Evolutionary conservation across 2,797 vertebrate genomes (phyloP), one percentile per base, ranked within the genome.

Genomic region (Enteromius unitaeniatus): DNA sequence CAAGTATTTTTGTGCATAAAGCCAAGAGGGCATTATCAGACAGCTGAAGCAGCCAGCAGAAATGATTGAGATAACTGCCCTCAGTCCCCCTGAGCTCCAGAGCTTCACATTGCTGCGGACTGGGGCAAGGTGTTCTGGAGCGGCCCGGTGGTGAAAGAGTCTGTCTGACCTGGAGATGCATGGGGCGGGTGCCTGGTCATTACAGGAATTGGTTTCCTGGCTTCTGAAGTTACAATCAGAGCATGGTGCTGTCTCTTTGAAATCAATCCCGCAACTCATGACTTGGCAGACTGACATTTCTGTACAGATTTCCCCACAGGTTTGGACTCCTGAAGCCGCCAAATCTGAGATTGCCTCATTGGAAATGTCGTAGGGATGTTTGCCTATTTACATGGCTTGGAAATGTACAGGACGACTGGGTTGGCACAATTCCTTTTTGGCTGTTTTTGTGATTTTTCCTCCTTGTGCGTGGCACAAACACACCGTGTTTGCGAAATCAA

Each of bases 231-330:
- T 90, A 91, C 91, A 88, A 88, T 92, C 86, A 89, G 88, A 88
- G 83, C 84, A 77, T 73, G 81, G 83, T 37, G 92, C 91, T 86
- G 82, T 92, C 90, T 92, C 93, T 95, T 94, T 94, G 93, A 95
- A 95, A 94, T 94, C 89, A 95, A 95, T 95, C 94, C 93, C 87
- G 87, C 93, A 94, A 94, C 94, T 92, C 94, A 94, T 94, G 94
- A 95, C 95, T 94, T 95, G 95, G 93, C 94, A 94, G 93, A 91
- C 90, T 87, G 89, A 73, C 85, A 91, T 91, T 93, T 92, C 92
- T 92, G 91, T 93, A 93, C 93, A 91, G 94, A 94, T 93, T 92
- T 93, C 92, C 89, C 88, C 26, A 77, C 89, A 79, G 88, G 86
- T 90, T 77, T 67, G 74, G 84, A 82, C 85, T 85, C 82, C 85